Evolutionary conservation across 2,113 vertebrate species (phyloP).

Genomic region (Podilymbus podiceps): DNA sequence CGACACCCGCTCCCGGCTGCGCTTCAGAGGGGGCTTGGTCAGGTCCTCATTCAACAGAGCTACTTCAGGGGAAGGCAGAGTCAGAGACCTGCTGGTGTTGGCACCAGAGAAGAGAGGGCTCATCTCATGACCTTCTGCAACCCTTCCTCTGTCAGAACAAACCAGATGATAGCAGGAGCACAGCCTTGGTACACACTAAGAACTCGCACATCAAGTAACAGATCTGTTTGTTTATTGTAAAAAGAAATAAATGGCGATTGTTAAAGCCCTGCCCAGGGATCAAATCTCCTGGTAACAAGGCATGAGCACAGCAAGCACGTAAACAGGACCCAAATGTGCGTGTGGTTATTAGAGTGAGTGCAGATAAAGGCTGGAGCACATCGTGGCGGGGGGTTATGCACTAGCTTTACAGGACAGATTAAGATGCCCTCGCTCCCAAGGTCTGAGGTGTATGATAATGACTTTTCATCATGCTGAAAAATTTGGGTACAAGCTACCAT

Average conservation of each 20-base stretch:
- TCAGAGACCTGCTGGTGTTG: conserved; percentile 35
- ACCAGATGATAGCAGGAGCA: background rate
- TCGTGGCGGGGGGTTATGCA: accelerated
- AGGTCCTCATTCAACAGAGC: background rate
- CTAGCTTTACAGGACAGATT: background rate
- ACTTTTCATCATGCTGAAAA: background rate
- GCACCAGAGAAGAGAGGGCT: background rate
- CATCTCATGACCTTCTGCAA: background rate
- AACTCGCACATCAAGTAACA: background rate
- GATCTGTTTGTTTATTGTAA: background rate
- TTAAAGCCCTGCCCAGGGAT: background rate
- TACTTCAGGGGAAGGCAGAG: background rate
- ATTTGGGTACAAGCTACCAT: background rate
- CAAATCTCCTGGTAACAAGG: background rate
- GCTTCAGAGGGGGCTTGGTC: background rate
- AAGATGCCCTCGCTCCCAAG: background rate
- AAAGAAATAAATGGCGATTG: background rate
- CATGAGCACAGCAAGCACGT: background rate
- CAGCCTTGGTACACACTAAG: background rate
- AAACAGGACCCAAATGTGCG: accelerated
- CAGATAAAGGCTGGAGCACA: background rate
- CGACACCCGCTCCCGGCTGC: background rate
- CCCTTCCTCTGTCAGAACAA: background rate
- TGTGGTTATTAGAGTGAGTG: accelerated
- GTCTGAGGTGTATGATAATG: background rate